Evolutionary conservation across 2,113 vertebrate genomes (phyloP).

Genomic region (Eudyptes chrysolophus): DNA sequence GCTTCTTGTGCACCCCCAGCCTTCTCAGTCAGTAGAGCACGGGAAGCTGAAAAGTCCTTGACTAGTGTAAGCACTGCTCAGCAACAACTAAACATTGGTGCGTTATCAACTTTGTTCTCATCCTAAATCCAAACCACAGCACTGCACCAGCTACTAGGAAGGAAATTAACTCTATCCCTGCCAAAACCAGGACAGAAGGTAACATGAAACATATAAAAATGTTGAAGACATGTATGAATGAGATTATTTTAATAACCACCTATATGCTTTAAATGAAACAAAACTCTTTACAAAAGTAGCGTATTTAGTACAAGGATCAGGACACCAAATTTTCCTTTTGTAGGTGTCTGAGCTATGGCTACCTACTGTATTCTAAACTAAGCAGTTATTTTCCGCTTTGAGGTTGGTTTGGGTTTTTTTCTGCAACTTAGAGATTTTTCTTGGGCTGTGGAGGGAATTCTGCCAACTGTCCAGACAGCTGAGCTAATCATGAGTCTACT

Average conservation of each 20-base stretch:
- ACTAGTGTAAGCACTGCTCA: too few relatives aligned
- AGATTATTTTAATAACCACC: neutral
- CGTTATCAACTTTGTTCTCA: too few relatives aligned
- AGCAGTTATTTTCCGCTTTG: neutral
- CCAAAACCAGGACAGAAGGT: neutral
- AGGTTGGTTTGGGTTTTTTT: neutral
- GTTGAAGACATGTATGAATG: neutral
- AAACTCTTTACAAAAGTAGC: neutral
- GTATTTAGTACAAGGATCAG: neutral
- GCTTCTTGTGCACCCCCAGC: too few relatives aligned
- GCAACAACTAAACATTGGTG: too few relatives aligned
- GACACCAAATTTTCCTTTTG: neutral
- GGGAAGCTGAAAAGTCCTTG: too few relatives aligned
- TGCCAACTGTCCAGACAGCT: neutral
- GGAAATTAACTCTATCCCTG: too few relatives aligned
- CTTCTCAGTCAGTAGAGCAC: too few relatives aligned
- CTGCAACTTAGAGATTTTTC: neutral
- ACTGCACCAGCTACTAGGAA: too few relatives aligned
- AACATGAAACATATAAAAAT: neutral
- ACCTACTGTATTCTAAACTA: neutral
- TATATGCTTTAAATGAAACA: neutral
- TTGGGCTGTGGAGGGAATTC: neutral
- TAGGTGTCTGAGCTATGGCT: neutral
- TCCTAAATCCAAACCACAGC: too few relatives aligned
- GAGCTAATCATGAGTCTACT: neutral